Evolutionary conservation across 2,113 vertebrate genomes (phyloP).

Genomic region (Ammodramus savannarum): DNA sequence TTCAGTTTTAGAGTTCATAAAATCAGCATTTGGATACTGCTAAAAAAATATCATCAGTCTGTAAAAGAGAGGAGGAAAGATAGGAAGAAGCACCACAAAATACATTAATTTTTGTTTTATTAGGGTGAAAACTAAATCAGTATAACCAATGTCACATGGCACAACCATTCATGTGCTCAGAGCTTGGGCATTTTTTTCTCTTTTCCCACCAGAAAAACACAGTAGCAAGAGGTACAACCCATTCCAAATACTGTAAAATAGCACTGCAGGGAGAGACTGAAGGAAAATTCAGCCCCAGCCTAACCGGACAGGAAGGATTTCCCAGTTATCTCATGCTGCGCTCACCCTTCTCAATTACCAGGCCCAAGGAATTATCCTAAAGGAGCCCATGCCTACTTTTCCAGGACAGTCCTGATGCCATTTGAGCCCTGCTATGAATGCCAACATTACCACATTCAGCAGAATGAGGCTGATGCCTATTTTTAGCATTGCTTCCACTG

Average conservation of each 20-base stretch:
- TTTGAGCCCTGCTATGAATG: neutral
- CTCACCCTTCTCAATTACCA: neutral
- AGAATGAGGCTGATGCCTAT: neutral
- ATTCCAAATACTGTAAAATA: neutral
- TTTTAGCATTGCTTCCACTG: neutral
- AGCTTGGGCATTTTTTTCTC: neutral
- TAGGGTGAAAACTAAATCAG: rapidly evolving
- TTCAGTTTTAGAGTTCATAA: neutral
- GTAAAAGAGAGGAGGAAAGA: rapidly evolving
- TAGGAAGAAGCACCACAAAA: neutral
- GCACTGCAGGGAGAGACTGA: neutral
- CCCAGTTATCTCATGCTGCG: neutral
- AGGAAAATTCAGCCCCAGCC: neutral
- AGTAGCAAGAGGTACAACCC: rapidly evolving
- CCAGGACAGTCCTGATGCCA: neutral
- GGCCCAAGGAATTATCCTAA: neutral
- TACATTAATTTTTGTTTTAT: neutral
- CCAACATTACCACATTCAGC: neutral
- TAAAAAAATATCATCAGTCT: rapidly evolving
- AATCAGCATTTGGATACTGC: neutral
- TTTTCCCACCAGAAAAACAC: neutral
- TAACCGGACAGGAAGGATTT: neutral
- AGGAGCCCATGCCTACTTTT: neutral
- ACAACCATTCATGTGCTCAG: rapidly evolving
- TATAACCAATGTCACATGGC: neutral